These are phyloP conservation scores for Charadrius vociferus DNA, from an alignment of 2,113 vertebrate genomes.

Conservation along the genomic window DNA sequence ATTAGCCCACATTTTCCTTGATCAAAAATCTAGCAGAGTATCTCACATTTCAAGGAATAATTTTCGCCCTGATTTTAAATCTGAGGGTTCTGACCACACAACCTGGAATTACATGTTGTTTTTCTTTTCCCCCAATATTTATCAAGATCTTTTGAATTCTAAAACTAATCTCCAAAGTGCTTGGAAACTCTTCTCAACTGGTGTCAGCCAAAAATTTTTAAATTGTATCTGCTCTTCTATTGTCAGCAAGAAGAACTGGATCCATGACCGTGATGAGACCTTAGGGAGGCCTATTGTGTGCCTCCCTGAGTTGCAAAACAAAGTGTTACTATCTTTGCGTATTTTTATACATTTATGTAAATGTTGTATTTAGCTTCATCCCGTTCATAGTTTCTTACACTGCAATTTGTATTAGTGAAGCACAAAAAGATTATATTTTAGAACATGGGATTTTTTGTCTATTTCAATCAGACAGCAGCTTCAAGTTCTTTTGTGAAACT, in stretches of 20 bases:
- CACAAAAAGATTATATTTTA: neutral
- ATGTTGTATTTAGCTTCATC: neutral
- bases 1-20: no score
- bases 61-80: no score
- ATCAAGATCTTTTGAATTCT: neutral
- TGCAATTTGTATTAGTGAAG: neutral
- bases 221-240: neutral
- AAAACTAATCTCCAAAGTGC: neutral
- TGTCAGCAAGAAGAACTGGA: neutral
- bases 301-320: neutral
- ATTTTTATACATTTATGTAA: neutral
- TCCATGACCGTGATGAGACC: neutral
- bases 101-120: neutral
- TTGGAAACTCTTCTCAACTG: neutral
- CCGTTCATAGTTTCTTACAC: neutral
- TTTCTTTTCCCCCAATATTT: neutral
- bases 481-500: neutral
- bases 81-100: neutral
- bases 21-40: no score
- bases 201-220: neutral
- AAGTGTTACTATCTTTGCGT: neutral
- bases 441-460: rapidly evolving
- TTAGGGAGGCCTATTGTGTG: neutral
- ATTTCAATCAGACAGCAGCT: neutral
- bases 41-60: no score